phyloP scores from a whole-genome alignment of 2,797 vertebrate genomes.

The Parauchenoglanis ngamensis region DNA sequence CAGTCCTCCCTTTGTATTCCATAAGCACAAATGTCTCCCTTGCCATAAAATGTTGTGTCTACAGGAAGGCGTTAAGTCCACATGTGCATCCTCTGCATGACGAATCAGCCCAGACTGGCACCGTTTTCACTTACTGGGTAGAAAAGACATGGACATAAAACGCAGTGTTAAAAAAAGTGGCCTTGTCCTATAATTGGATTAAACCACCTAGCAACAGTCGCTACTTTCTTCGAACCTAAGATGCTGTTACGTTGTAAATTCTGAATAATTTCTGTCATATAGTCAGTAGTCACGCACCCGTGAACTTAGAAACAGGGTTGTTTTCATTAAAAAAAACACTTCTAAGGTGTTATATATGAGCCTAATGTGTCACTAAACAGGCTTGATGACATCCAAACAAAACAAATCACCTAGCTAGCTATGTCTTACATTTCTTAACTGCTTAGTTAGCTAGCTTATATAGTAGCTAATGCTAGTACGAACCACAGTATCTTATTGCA shows the following conservation, averaged over 20 bases:
- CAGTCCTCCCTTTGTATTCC: slow-evolving; percentile 36
- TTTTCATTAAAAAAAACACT: background rate
- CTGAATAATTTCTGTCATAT: background rate
- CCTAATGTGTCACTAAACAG: background rate
- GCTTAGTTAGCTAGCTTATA: background rate
- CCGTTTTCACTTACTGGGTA: background rate
- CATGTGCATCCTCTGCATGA: slow-evolving; percentile 2
- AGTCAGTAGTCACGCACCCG: no score
- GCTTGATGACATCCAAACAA: background rate
- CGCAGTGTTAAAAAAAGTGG: background rate
- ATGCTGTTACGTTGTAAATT: background rate
- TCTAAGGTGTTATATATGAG: background rate
- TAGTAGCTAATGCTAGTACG: background rate
- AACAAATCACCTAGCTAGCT: background rate
- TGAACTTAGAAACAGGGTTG: no score
- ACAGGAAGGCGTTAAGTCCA: slow-evolving; percentile 5
- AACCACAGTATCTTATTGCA: background rate
- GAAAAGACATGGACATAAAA: slow-evolving; percentile 11
- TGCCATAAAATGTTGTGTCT: slow-evolving; percentile 26
- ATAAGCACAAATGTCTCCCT: slow-evolving; percentile 15
- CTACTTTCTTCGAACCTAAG: background rate
- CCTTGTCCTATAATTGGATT: slow-evolving; percentile 19
- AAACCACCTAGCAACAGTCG: slow-evolving; percentile 2
- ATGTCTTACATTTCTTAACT: background rate
- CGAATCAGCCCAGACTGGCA: slow-evolving; percentile 6